Evolutionary conservation across 2,888 invertebrate genomes (phyloP).

Genomic region (Hanleya hanleyi): DNA sequence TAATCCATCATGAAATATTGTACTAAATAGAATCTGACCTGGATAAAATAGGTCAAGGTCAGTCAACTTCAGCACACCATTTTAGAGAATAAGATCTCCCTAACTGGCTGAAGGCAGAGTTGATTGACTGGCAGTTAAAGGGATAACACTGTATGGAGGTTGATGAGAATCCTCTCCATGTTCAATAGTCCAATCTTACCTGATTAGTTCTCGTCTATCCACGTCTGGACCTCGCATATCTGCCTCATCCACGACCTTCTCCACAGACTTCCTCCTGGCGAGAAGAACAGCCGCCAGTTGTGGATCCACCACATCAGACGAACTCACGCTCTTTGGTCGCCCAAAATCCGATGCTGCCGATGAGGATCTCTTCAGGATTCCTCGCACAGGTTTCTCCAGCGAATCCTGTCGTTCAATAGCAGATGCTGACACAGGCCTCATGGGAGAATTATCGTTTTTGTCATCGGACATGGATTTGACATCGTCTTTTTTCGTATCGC

Average conservation of each 20-base stretch:
- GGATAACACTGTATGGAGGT: too few species aligned
- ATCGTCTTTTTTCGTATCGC: too few species aligned
- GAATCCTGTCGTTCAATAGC: constrained; percentile 42
- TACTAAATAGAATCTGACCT: too few species aligned
- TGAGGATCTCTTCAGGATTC: constrained; percentile 58
- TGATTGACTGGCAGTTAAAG: too few species aligned
- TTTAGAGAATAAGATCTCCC: too few species aligned
- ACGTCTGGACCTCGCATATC: background rate
- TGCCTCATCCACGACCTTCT: constrained; percentile 33
- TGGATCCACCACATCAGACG: constrained; percentile 51
- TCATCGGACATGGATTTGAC: too few species aligned
- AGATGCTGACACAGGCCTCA: too few species aligned
- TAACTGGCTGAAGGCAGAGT: too few species aligned
- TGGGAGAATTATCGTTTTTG: too few species aligned
- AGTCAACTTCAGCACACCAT: too few species aligned
- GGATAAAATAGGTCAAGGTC: too few species aligned
- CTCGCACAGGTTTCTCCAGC: constrained; percentile 47
- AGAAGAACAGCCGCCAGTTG: constrained; percentile 55
- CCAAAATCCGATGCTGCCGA: constrained; percentile 31
- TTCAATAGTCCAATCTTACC: background rate
- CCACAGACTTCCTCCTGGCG: constrained; percentile 45
- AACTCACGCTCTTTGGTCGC: constrained; percentile 40
- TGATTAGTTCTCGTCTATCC: background rate
- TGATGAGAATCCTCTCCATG: background rate
- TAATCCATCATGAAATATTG: too few species aligned